These are phyloP conservation scores for Parauchenoglanis ngamensis DNA, from an alignment of 2,797 vertebrate genomes.

Conservation along the genomic window DNA sequence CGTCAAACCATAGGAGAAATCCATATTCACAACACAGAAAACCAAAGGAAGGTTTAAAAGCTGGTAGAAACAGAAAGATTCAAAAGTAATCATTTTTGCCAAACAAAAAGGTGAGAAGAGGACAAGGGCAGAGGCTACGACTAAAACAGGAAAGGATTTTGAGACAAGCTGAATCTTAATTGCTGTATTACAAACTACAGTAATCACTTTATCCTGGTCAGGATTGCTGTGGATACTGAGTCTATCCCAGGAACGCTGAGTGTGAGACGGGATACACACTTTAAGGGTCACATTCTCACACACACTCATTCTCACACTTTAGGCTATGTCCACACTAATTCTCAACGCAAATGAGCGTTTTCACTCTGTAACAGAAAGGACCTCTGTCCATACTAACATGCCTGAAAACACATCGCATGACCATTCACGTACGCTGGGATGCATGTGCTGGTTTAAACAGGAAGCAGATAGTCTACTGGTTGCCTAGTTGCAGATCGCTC, in stretches of 20 bases:
- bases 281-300: background rate
- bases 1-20: background rate
- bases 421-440: no score
- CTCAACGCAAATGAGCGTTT: no score
- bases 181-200: background rate
- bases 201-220: background rate
- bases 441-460: no score
- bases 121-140: background rate
- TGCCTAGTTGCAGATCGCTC: no score
- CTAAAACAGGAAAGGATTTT: background rate
- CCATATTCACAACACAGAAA: background rate
- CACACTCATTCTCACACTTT: no score
- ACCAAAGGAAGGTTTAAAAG: background rate
- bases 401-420: no score
- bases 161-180: background rate
- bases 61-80: background rate
- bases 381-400: no score
- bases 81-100: background rate
- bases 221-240: background rate
- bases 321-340: background rate
- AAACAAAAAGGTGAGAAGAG: background rate
- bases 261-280: background rate
- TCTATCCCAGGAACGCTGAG: background rate
- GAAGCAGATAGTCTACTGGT: no score
- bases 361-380: no score